Base-by-base conservation (phyloP, 2,113 vertebrate genomes). In the Amia ocellicauda region DNA sequence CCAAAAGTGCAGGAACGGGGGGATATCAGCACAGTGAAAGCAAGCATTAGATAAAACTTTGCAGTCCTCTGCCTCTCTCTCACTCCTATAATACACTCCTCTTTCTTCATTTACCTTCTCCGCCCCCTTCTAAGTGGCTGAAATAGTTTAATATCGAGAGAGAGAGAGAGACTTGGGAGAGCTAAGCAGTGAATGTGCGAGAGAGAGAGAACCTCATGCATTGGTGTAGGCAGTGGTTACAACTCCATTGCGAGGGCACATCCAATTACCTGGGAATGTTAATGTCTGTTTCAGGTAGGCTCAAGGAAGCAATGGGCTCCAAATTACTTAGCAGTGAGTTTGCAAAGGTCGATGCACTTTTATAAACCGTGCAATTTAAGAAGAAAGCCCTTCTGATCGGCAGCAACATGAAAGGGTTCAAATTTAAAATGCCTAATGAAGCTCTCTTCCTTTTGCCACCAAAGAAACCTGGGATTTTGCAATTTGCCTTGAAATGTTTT, bases 1-100 rank as follows among this genome's bases (percentile, higher is more conserved):
- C 74, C 57, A 61, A 62, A 11, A 23, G 16, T 24, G 47, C 7
- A 43, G 28, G 26, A 24, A 45, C 16, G n/a, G 24, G 40, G 52
- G 31, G 58, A 54, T 56, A 29, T 24, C 47, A 53, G 49, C 58
- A 60, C 24, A 31, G 42, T 67, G 58, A 74, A 66, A 75, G 73
- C 29, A 60, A 27, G 41, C 55, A 69, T 53, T 62, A 68, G 50
- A 31, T 28, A 42, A 41, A 23, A 40, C 63, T 67, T 73, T 36
- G 49, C 27, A 50, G 23, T 41, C 23, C 56, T 43, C 17, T 36
- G 2, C 14, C 26, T 43, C 27, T 3, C 17, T 62, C 36, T 51
- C 31, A 14, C n/a, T 49, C 27, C 45, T 17, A 29, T 43, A 24
- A 14, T 2, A 16, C 52, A 59, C 63, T n/a, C 7, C 27, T 0